Evolutionary conservation across 2,113 vertebrate genomes (phyloP), one percentile per base, ranked within the genome.

Genomic region (Sceloporus tristichus): DNA sequence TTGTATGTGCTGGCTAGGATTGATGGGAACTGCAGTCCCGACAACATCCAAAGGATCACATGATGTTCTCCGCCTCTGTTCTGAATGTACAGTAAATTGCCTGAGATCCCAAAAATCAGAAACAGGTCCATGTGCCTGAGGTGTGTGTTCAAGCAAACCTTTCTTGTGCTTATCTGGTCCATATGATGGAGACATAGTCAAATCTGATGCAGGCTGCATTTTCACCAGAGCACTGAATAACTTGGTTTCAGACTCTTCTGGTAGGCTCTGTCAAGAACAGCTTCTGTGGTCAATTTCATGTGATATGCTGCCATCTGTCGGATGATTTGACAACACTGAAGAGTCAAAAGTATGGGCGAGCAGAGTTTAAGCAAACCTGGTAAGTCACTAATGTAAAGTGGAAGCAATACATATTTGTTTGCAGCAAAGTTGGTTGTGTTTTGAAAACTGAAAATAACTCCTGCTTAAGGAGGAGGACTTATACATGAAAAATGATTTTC

Each of bases 271-370:
- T 62, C 25, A 25, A 34, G 13, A 23, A 27, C 23, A 65, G 27
- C 5, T 2, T 80, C 40, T 89, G 8, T 62, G 18, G 5, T 42
- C 27, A 13, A 13, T 85, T 89, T 81, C 14, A 40, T 68, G 53
- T 78, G 73, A 8, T 86, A 53, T 83, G 62, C 79, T 90, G 88
- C 85, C 88, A 86, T 42, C 88, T 86, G 62, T 79, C 83, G 88
- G 88, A 34, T 19, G 27, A 73, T 65, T 40, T 23, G 21, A 87
- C 8, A 11, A 21, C 6, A 34, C 14, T n/a, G 9, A 34, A 68
- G 19, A 16, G 34, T 68, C 9, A n/a, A 29, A 14, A 16, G 59
- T 62, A 62, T 16, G 38, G 29, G n/a, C 1, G 5, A 19, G 42
- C 19, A 54, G n/a, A 5, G 48, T 25, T 38, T 34, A 27, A 56